Percentiles rank a stretch among this genome's conserved stretches.
Evolutionary conservation across 2,797 vertebrate species (phyloP).

Genomic region (Micropoecilia bifurca): DNA sequence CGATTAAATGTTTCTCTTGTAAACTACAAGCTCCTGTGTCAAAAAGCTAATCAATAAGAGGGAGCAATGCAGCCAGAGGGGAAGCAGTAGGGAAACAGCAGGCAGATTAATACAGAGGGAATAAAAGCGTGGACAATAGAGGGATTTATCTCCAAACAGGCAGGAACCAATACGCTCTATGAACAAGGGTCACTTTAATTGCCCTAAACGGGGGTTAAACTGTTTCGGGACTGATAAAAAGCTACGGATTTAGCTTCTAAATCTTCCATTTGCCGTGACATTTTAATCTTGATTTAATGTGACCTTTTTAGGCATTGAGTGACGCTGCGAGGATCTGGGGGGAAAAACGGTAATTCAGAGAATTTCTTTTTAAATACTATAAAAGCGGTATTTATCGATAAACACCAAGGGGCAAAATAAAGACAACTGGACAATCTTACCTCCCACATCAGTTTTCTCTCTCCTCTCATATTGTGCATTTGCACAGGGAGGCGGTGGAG

Average conservation of each 20-base stretch:
- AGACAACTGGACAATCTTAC: conserved; percentile 42
- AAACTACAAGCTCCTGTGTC: background rate
- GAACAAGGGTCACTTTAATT: conserved; percentile 63
- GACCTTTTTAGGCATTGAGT: conserved; percentile 22
- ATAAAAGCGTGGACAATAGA: conserved; percentile 49
- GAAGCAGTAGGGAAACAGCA: conserved; percentile 31
- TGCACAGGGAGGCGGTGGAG: conserved; percentile 85
- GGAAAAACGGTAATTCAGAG: conserved; percentile 20
- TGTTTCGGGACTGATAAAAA: conserved; percentile 47
- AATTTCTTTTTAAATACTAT: conserved; percentile 46
- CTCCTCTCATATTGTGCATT: conserved; percentile 47
- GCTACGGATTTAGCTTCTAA: conserved; percentile 57
- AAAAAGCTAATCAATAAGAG: conserved; percentile 20
- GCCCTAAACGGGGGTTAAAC: conserved; percentile 54
- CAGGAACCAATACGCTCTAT: conserved; percentile 23
- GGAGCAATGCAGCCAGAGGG: conserved; percentile 11
- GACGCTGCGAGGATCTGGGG: conserved; percentile 30
- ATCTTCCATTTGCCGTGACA: conserved; percentile 57
- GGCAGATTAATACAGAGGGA: conserved; percentile 38
- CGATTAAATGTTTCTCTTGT: background rate
- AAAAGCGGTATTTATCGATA: conserved; percentile 37
- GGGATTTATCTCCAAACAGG: conserved; percentile 56
- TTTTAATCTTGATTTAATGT: conserved; percentile 70
- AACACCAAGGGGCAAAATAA: conserved; percentile 40
- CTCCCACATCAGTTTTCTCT: conserved; percentile 50